Percentiles rank a stretch among this genome's conserved stretches.
These are phyloP conservation scores for Aspiorhynchus laticeps DNA, from an alignment of 2,113 vertebrate genomes.

Conservation along the genomic window DNA sequence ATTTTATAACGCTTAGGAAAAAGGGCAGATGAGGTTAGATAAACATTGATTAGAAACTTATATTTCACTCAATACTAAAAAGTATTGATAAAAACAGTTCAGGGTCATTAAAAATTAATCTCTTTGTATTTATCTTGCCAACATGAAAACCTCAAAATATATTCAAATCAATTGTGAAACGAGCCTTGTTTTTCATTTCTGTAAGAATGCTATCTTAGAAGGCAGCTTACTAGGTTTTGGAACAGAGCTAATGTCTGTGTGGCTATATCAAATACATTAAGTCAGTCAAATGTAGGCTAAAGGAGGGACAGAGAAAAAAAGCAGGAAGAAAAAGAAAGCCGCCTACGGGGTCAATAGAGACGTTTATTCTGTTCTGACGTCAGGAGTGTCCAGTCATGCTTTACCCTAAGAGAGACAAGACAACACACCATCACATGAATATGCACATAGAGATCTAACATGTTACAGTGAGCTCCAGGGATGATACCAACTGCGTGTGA, in stretches of 20 bases:
- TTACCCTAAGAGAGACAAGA: conserved; percentile 61
- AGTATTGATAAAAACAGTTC: not conserved
- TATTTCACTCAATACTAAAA: not conserved
- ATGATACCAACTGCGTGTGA: conserved; percentile 1
- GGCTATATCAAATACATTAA: conserved; percentile 43
- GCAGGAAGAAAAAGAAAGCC: conserved; percentile 56
- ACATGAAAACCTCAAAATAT: not conserved
- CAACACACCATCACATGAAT: conserved; percentile 17
- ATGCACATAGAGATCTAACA: not conserved
- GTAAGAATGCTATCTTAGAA: not conserved
- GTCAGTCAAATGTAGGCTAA: conserved; percentile 38
- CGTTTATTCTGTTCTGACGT: conserved; percentile 66
- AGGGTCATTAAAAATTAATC: not conserved
- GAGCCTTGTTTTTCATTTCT: not conserved
- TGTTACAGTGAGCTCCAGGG: not conserved
- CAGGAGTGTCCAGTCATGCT: conserved; percentile 68
- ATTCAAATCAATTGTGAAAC: not conserved
- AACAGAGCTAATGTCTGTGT: conserved; percentile 18
- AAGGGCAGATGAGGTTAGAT: not conserved
- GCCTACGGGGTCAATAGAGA: conserved; percentile 66
- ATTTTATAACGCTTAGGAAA: not conserved
- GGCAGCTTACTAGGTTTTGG: not conserved
- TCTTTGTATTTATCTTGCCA: not conserved
- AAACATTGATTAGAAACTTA: not conserved
- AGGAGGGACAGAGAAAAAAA: conserved; percentile 53